Evolutionary conservation across 2,797 vertebrate genomes (phyloP).

Genomic region (Lacerta bilineata): DNA sequence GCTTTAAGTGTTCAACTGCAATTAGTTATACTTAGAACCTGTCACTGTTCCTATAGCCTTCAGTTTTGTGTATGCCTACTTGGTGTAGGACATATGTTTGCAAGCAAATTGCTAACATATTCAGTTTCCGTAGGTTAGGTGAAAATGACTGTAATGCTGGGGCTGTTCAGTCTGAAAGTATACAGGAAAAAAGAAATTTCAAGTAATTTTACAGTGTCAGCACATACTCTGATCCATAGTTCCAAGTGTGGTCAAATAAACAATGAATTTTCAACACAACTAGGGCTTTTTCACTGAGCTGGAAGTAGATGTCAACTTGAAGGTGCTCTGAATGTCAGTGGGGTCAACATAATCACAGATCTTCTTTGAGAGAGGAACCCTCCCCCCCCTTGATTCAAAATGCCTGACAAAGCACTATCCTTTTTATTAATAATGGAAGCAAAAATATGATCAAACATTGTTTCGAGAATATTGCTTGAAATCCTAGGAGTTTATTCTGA

Average conservation of each 20-base stretch:
- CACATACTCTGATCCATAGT: not conserved
- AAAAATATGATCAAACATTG: slow-evolving; percentile 56
- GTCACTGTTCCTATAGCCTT: not conserved
- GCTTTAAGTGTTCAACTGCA: not conserved
- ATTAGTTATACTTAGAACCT: not conserved
- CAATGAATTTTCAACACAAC: not conserved
- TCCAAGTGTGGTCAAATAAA: not conserved
- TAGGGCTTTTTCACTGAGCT: not conserved
- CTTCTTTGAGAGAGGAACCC: too few species aligned
- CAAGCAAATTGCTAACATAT: not conserved
- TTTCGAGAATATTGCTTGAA: slow-evolving; percentile 61
- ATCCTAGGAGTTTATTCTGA: slow-evolving; percentile 42
- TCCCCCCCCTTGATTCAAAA: not conserved
- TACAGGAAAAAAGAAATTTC: not conserved
- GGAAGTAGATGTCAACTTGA: too few species aligned
- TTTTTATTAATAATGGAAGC: too few species aligned
- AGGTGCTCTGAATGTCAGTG: not conserved
- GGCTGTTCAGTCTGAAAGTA: not conserved
- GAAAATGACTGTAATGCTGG: not conserved
- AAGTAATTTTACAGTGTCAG: not conserved
- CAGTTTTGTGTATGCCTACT: not conserved
- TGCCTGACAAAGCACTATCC: not conserved
- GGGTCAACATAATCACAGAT: not conserved
- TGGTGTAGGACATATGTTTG: not conserved
- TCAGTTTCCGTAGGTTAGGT: not conserved